Base-by-base conservation (phyloP, 1,140 invertebrate species). In the Trachelipus rathkii region DNA sequence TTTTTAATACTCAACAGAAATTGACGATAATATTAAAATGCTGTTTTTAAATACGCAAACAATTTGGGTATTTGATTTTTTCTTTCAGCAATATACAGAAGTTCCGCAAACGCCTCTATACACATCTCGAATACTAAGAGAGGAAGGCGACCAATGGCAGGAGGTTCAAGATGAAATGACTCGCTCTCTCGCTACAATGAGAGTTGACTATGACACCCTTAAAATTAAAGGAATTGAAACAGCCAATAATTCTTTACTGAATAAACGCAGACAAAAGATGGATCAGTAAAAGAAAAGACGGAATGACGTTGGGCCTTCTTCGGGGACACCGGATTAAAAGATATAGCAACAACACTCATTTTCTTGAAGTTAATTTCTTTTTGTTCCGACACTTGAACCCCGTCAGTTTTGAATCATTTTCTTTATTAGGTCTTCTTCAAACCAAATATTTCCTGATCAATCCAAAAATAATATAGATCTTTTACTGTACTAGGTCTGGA, bases 81-180 rank as follows among this genome's bases (percentile, higher is more conserved):
- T 60, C 50, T 86, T 84, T 77, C 81, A 92, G 88, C 90, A 95
- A 89, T 93, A 93, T 84, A 92, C 92, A 0, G 89, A 91, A 80
- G 95, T 98, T 15, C 96, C 96, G 0, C 91, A 94, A 83, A 98
- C 96, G 46, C 96, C 96, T 0, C 88, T 99, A 2, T 91, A 95
- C 84, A 97, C 95, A 2, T 89, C 93, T 33, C 88, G 91, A 73
- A 90, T 97, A 81, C 86, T 97, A 21, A 90, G 92, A 76, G 96
- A 98, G 86, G 92, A 94, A 69, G 92, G 92, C 78, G 95, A 96
- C 75, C 89, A 91, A 44, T 98, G 96, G 96, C 91, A 92, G 4
- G 96, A 98, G 84, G 95, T 98, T 15, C 93, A 99, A 88, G 96
- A 99, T 85, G 96, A 99, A 87, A 98, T 99, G 95, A 97, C 93